Conservation (phyloP, 2,888 invertebrate genomes). For the Agrochola lota region DNA sequence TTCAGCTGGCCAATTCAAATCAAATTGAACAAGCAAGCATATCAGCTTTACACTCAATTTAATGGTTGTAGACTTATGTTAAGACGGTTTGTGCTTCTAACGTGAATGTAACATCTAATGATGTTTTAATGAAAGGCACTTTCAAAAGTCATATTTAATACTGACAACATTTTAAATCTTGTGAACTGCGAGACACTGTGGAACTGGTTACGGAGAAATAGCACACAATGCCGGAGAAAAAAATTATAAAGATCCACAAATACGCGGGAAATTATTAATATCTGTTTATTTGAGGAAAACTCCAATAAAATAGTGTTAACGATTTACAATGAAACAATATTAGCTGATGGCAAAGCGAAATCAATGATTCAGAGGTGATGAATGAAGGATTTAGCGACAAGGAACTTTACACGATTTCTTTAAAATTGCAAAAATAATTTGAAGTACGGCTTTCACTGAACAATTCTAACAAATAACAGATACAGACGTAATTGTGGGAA, state of each 20-base stretch:
- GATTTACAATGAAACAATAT: slow-evolving; percentile 59
- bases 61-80: neutral
- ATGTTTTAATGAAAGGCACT: slow-evolving; percentile 25
- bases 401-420: slow-evolving; percentile 26
- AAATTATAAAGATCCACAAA: slow-evolving; percentile 65
- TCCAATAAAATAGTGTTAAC: slow-evolving; percentile 54
- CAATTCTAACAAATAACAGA: slow-evolving; percentile 72
- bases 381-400: slow-evolving; percentile 11
- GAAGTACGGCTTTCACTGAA: slow-evolving; percentile 72
- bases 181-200: slow-evolving; percentile 41
- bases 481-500: slow-evolving; percentile 78
- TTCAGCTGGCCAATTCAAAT: slow-evolving; percentile 26
- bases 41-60: slow-evolving; percentile 5
- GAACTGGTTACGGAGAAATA: slow-evolving; percentile 51
- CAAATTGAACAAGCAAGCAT: slow-evolving; percentile 22
- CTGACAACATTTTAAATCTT: slow-evolving; percentile 36
- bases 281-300: slow-evolving; percentile 51
- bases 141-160: slow-evolving; percentile 26
- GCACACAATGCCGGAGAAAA: slow-evolving; percentile 65
- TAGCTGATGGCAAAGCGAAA: slow-evolving; percentile 12
- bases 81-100: neutral
- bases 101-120: neutral
- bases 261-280: slow-evolving; percentile 65
- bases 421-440: slow-evolving; percentile 49
- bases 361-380: slow-evolving; percentile 14